phyloP scores from a whole-genome alignment of 2,113 vertebrate genomes.

The Centropus bengalensis region DNA sequence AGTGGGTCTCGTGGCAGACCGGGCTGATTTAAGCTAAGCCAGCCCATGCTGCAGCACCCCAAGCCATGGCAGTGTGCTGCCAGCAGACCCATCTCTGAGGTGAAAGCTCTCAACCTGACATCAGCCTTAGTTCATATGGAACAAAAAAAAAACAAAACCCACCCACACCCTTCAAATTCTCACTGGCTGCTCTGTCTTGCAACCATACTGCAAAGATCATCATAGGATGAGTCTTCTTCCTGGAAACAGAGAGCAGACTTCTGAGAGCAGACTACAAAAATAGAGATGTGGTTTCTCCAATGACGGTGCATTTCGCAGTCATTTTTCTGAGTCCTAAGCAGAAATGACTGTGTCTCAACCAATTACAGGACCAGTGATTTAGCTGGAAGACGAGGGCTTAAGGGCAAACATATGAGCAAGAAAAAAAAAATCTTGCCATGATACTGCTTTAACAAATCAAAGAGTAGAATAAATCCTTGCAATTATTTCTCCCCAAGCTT shows the following conservation, averaged over 20 bases:
- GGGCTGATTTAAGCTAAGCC: neutral
- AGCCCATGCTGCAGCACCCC: neutral
- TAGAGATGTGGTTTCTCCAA: slow-evolving; percentile 19
- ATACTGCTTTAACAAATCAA: neutral
- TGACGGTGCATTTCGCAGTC: neutral
- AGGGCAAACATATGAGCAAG: neutral
- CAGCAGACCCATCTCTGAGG: neutral
- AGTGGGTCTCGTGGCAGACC: neutral
- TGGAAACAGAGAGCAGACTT: slow-evolving; percentile 43
- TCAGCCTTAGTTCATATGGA: neutral
- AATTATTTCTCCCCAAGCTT: neutral
- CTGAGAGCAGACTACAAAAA: slow-evolving; percentile 30
- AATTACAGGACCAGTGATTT: neutral
- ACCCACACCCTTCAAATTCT: neutral
- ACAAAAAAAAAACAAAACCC: neutral
- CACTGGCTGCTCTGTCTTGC: neutral
- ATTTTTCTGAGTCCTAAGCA: neutral
- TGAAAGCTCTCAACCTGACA: neutral
- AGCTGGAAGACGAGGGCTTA: neutral
- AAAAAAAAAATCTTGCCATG: neutral
- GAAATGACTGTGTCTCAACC: neutral
- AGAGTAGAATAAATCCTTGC: neutral
- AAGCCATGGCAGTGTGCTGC: neutral
- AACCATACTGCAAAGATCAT: neutral
- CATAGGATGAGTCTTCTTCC: slow-evolving; percentile 38